phyloP scores from a whole-genome alignment of 2,888 invertebrate genomes.

The Catonia carolina region DNA sequence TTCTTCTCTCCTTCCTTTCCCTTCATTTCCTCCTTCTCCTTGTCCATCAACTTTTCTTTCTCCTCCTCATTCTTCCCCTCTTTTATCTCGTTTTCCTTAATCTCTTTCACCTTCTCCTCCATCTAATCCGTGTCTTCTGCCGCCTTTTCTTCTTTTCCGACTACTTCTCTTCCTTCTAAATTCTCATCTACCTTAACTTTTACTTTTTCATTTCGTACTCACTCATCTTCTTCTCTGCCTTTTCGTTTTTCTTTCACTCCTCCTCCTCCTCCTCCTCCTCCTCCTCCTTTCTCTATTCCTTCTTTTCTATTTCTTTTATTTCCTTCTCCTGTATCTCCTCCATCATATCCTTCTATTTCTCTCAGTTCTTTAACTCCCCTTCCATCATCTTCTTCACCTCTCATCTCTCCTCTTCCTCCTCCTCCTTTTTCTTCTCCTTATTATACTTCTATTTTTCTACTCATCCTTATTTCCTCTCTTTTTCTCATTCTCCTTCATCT shows the following conservation, averaged over 20 bases:
- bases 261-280: neutral
- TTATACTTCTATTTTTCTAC: neutral
- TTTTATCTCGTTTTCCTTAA: neutral
- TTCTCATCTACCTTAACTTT: neutral
- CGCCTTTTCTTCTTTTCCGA: neutral
- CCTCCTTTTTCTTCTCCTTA: too few relatives aligned
- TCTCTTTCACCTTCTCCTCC: neutral
- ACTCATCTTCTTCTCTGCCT: neutral
- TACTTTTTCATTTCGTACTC: neutral
- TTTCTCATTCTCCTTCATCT: neutral
- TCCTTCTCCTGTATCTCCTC: slow-evolving; percentile 16
- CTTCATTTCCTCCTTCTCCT: neutral
- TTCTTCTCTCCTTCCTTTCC: neutral
- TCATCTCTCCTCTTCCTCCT: neutral
- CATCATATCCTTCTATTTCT: slow-evolving; percentile 10
- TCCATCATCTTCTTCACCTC: neutral
- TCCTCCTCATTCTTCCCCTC: neutral
- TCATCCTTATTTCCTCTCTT: neutral
- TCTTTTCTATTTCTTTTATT: slow-evolving; percentile 11
- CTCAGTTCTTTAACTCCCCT: too few relatives aligned
- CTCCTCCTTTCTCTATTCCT: slow-evolving; percentile 9
- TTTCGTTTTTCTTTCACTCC: neutral
- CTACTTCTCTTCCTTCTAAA: neutral
- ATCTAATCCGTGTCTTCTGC: neutral
- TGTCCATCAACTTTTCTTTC: neutral